Evolutionary conservation across 92 coral and sea anemone species (phyloP).

Genomic region (Palythoa grandiflora): DNA sequence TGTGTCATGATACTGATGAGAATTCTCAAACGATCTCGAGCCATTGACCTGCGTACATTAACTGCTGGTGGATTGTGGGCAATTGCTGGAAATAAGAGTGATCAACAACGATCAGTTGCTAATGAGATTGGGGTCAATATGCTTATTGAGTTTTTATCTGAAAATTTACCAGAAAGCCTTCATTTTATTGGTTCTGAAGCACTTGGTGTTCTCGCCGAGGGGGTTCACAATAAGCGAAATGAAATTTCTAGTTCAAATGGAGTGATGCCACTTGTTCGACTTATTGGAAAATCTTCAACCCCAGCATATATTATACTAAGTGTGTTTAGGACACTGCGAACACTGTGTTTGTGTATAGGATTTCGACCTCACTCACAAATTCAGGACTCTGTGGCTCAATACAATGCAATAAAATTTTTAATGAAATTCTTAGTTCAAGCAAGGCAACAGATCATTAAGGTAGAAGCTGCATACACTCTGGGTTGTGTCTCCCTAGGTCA

Average conservation of each 20-base stretch:
- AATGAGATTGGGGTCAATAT: slow-evolving; percentile 88
- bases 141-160: slow-evolving; percentile 91
- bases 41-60: slow-evolving; percentile 77
- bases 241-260: slow-evolving; percentile 91
- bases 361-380: slow-evolving; percentile 87
- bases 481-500: slow-evolving; percentile 93
- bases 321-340: slow-evolving; percentile 87
- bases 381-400: slow-evolving; percentile 76
- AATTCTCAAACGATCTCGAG: slow-evolving; percentile 85
- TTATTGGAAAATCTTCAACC: slow-evolving; percentile 77
- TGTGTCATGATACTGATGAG: slow-evolving; percentile 95
- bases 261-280: slow-evolving; percentile 92
- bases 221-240: slow-evolving; percentile 88
- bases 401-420: slow-evolving; percentile 85
- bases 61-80: slow-evolving; percentile 99
- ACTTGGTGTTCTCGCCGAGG: slow-evolving; percentile 88
- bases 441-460: slow-evolving; percentile 83
- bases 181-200: slow-evolving; percentile 97
- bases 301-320: slow-evolving; percentile 87
- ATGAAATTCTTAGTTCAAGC: slow-evolving; percentile 88
- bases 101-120: slow-evolving; percentile 81
- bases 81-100: slow-evolving; percentile 89
- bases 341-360: slow-evolving; percentile 85
- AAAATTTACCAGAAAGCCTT: slow-evolving; percentile 80
- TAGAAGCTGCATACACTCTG: slow-evolving; percentile 92